phyloP scores from a whole-genome alignment of 2,113 vertebrate genomes.

The Cnemophilus loriae region DNA sequence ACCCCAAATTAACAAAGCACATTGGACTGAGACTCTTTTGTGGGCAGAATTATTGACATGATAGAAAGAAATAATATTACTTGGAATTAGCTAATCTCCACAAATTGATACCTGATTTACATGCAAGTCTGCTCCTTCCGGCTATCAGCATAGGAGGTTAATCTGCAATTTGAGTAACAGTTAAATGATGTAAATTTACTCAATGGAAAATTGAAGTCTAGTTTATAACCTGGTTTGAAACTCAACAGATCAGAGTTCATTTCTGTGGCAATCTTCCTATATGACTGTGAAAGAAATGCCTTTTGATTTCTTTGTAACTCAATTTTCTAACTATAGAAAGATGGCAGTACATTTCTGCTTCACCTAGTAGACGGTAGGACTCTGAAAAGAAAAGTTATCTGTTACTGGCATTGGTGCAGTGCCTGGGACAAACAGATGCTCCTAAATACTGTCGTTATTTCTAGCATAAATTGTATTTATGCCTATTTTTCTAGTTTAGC shows the following conservation, averaged over 20 bases:
- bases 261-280: neutral
- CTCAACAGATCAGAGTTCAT: neutral
- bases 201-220: neutral
- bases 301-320: neutral
- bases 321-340: neutral
- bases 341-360: neutral
- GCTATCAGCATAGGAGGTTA: neutral
- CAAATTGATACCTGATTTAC: neutral
- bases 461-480: constrained; percentile 1
- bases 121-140: neutral
- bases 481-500: neutral
- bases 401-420: neutral
- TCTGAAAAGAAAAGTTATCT: neutral
- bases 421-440: neutral
- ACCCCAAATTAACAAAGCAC: neutral
- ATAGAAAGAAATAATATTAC: neutral
- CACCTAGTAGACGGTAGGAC: neutral
- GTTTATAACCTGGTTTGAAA: neutral
- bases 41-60: neutral
- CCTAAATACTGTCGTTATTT: neutral
- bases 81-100: neutral
- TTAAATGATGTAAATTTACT: neutral
- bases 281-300: neutral
- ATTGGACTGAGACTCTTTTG: neutral
- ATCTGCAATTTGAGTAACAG: neutral